phyloP scores from a whole-genome alignment of 2,797 vertebrate genomes.

The Anguilla marmorata region DNA sequence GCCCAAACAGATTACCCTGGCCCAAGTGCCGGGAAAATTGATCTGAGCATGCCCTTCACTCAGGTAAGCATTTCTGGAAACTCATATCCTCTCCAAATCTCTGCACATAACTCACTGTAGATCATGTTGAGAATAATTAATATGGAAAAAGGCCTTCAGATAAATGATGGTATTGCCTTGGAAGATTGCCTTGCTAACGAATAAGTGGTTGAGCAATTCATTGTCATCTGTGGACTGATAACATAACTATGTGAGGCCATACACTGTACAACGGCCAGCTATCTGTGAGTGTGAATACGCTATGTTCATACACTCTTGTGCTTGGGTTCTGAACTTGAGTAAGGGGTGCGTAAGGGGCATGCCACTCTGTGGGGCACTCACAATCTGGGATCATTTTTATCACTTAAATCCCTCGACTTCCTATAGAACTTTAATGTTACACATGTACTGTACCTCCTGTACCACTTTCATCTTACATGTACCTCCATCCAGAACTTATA shows the following conservation, averaged over 20 bases:
- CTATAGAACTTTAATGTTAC: no score
- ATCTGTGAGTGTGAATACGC: neutral
- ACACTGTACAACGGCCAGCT: neutral
- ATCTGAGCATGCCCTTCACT: neutral
- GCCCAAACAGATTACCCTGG: neutral
- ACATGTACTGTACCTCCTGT: no score
- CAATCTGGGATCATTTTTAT: no score
- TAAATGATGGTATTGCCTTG: neutral
- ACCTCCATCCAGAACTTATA: no score
- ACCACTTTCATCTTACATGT: no score
- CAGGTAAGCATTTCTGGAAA: neutral
- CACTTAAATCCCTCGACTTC: no score
- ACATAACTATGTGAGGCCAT: neutral
- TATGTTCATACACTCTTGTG: neutral
- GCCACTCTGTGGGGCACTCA: no score
- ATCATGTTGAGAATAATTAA: neutral
- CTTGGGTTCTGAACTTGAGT: no score
- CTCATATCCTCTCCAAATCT: neutral
- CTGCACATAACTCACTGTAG: neutral
- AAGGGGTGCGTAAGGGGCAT: neutral
- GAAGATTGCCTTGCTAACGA: neutral
- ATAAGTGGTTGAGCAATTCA: neutral
- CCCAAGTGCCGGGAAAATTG: neutral
- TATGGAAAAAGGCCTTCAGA: neutral
- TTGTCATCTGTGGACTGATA: neutral